Evolutionary conservation across 1,140 invertebrate species (phyloP), one percentile per base, ranked within the genome.

Genomic region (Aphidius ervi): DNA sequence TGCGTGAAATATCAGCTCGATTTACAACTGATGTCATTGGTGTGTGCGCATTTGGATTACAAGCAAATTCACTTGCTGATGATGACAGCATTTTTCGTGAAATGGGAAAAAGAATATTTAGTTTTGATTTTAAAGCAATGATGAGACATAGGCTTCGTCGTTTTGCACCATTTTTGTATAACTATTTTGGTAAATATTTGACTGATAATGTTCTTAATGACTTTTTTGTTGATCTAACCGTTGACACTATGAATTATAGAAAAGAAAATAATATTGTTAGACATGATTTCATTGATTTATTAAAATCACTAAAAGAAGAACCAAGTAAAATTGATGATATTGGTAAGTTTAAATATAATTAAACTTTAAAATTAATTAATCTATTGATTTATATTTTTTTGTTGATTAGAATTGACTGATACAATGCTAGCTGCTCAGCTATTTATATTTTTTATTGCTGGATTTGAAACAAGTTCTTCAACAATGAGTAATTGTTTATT

Each of bases 401-500:
- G 2, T 3, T 31, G 2, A 31, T 31, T 16, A 16, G 16, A 16
- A 16, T 16, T 16, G 16, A 16, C 16, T 16, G 16, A 16, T 16
- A 66, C 56, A 16, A 0, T 16, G 0, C 1, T 81, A 23, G 79
- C 84, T 0, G 84, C 84, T 0, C 83, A 87, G 70, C 77, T 80
- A 2, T 82, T 86, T 43, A 77, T 86, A 8, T 87, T 88, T 65
- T 83, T 87, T 64, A 67, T 87, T n/a, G 87, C 86, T 45, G 88
- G 88, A 23, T 89, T 85, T 68, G 88, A 90, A 65, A 89, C 89
- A 0, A 87, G 88, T 0, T 83, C 86, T 3, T 82, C 83, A 2
- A 81, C 86, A 0, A 77, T 88, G 4, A 79, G 83, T 39, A 84
- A 84, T 60, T 80, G 81, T 3, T 62, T 85, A 2, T 86, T 83